Evolutionary conservation across 2,888 invertebrate genomes (phyloP).

Genomic region (Cenopis cana): DNA sequence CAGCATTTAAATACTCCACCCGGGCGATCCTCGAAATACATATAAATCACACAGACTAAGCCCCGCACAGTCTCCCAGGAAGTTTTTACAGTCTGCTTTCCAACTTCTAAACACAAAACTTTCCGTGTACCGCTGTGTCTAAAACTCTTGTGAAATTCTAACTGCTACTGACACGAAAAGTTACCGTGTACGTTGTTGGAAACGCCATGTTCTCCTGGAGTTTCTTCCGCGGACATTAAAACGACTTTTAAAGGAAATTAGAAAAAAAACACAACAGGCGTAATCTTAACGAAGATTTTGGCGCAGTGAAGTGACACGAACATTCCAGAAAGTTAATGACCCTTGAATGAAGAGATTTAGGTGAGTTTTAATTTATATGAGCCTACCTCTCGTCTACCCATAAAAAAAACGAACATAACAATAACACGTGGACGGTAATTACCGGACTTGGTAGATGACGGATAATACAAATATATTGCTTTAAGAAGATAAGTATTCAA

Average conservation of each 20-base stretch:
- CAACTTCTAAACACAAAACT: slow-evolving; percentile 52
- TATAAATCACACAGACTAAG: slow-evolving; percentile 67
- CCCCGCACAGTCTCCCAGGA: slow-evolving; percentile 56
- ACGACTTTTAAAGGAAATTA: slow-evolving; percentile 55
- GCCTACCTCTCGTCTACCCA: no score
- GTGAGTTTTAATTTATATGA: slow-evolving; percentile 14
- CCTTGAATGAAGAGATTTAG: slow-evolving; percentile 43
- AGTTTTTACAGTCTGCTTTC: slow-evolving; percentile 60
- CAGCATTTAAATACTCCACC: slow-evolving; percentile 62
- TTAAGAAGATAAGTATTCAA: no score
- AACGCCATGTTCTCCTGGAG: slow-evolving; percentile 41
- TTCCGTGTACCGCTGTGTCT: slow-evolving; percentile 46
- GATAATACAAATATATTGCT: no score
- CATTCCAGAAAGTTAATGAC: slow-evolving; percentile 50
- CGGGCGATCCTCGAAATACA: slow-evolving; percentile 61
- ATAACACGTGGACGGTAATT: no score
- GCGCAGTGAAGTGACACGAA: slow-evolving; percentile 50
- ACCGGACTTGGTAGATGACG: no score
- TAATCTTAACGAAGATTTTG: slow-evolving; percentile 49
- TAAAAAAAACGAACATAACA: no score
- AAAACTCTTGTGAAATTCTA: slow-evolving; percentile 41
- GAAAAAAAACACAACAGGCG: slow-evolving; percentile 51
- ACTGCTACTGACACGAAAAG: slow-evolving; percentile 41
- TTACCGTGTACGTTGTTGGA: slow-evolving; percentile 44
- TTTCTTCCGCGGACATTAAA: slow-evolving; percentile 52